Base-by-base conservation (phyloP, 1,140 invertebrate genomes). In the Daktulosphaira vitifoliae region DNA sequence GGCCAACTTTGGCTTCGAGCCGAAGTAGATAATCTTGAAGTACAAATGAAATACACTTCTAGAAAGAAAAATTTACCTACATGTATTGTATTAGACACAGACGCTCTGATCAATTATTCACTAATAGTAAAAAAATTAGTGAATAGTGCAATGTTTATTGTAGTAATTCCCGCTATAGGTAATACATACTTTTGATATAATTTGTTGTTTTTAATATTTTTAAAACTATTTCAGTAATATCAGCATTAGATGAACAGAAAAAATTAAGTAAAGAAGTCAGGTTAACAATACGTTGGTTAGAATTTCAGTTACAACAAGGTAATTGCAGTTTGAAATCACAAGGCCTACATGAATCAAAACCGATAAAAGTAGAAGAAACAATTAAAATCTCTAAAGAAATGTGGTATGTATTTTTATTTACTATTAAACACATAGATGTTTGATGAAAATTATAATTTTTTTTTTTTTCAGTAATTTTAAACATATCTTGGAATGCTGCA, bases 211-310 rank as follows among this genome's bases (percentile, higher is more conserved):
- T 33, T 6, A 33, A 5, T 33, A 6, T 11, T 6, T 5, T 33
- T 33, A 33, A 33, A 33, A 6, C 70, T 72, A 73, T 80, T 80
- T 37, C 73, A 94, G 91, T 94, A 44, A 82, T 95, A 56, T 89
- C 88, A 69, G 85, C 86, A 49, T 76, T 95, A 71, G 91, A 95
- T 73, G 84, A 89, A 65, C 74, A 91, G 53, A 95, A 96, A 76
- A 85, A 83, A 68, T 85, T 80, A 9, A 79, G 74, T 68, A 80
- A 81, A 62, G 81, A 84, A 68, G 91, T 90, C 0, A 79, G 92
- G 51, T 89, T 93, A 73, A 89, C 88, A 2, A 95, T 92, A 53
- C 85, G 92, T 68, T 95, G 92, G 91, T 75, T 96, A 51, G 92
- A 95, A 74, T 75, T 79, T 22, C 89, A 94, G 76, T 83, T 95